Percentiles rank a stretch among this genome's conserved stretches.
phyloP scores from a whole-genome alignment of 35 echinoderm and acorn worm species.

The Lytechinus pictus region DNA sequence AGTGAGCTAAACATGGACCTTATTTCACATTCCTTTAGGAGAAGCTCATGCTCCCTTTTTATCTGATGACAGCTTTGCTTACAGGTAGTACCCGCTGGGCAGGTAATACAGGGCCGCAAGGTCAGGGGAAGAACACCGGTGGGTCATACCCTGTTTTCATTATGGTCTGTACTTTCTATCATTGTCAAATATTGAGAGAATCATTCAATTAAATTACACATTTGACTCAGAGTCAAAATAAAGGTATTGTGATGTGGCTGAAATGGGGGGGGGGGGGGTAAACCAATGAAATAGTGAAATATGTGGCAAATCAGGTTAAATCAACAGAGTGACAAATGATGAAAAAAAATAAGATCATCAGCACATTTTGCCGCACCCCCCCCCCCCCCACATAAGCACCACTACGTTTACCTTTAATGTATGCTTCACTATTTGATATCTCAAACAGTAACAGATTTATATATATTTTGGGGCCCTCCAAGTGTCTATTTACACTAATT shows the following conservation, averaged over 20 bases:
- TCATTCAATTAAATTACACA: neutral
- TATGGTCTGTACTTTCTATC: neutral
- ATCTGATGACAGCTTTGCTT: neutral
- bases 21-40: neutral
- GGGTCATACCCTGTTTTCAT: neutral
- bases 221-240: neutral
- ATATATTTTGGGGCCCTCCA: too few relatives aligned
- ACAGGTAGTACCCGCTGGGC: neutral
- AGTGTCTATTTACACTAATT: too few relatives aligned
- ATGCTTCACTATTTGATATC: too few relatives aligned
- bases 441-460: too few relatives aligned
- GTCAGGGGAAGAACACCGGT: neutral
- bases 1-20: neutral
- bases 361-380: neutral
- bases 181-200: neutral
- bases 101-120: neutral
- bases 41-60: neutral
- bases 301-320: neutral
- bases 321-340: too few relatives aligned
- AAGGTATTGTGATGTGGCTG: neutral
- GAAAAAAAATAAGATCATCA: too few relatives aligned
- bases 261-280: neutral
- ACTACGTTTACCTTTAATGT: too few relatives aligned
- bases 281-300: neutral
- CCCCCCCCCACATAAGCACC: too few relatives aligned